These are phyloP conservation scores for Mergus octosetaceus DNA, from an alignment of 2,797 vertebrate species.

Conservation along the genomic window DNA sequence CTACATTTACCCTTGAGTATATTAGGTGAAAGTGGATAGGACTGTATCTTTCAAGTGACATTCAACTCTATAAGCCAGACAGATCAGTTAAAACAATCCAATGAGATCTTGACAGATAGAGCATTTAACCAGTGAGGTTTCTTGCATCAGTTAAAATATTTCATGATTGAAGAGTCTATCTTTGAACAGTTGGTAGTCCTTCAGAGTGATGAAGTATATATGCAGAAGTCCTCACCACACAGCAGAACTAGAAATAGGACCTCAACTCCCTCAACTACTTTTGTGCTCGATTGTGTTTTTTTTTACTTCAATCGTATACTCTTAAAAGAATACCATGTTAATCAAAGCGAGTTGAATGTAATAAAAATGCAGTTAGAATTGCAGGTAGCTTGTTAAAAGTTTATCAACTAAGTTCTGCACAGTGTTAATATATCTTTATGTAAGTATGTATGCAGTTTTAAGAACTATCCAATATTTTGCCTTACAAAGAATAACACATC, in stretches of 20 bases:
- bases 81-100: background rate
- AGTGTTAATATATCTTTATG: background rate
- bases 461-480: background rate
- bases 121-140: background rate
- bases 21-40: background rate
- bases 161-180: fast-evolving
- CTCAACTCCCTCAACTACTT: background rate
- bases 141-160: too few species aligned
- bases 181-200: fast-evolving
- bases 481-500: background rate
- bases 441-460: background rate
- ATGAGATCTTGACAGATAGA: background rate
- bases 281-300: background rate
- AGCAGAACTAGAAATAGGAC: background rate
- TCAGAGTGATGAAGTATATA: fast-evolving
- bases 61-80: background rate
- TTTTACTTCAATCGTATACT: fast-evolving
- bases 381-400: background rate
- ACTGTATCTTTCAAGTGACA: background rate
- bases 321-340: background rate
- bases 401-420: background rate
- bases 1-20: fast-evolving
- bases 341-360: background rate
- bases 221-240: background rate
- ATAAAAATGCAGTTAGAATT: background rate